Base-by-base conservation (phyloP, 2,888 invertebrate species). In the Erebia palarica region DNA sequence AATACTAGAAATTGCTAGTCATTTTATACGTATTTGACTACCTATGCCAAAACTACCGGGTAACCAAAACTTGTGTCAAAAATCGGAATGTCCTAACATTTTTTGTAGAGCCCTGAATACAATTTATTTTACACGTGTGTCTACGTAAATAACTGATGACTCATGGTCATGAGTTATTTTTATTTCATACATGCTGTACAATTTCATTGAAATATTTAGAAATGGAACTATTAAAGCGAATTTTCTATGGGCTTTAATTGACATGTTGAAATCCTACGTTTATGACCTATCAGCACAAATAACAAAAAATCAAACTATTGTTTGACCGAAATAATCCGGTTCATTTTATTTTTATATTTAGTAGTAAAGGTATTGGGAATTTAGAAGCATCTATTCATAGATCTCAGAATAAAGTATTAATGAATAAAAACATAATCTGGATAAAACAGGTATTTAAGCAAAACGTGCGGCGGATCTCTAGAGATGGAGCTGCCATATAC, bases 401-500 rank as follows among this genome's bases (percentile, higher is more conserved):
- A 61, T 44, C 44, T 60, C 60, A 44, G 8, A 44, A 16, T 61
- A 16, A 61, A 44, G 44, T 16, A 44, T 5, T 0, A 3, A 51
- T 42, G 14, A 27, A 61, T 44, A 61, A 61, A 44, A 61, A 61
- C 44, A 42, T 47, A 47, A 61, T 61, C n/a, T 44, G 60, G n/a
- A 60, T 44, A 61, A 44, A 59, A 60, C 16, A 42, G 42, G 60
- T 44, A n/a, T 18, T 5, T 18, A 44, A 8, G 10, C 59, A 16
- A 42, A 59, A 14, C 60, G 61, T 44, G 44, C 36, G n/a, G 36
- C 36, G 9, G 3, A n/a, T 42, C 36, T 2, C 4, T 18, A 13
- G 11, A 16, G 16, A 18, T 5, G 18, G 61, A 61, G 44, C 5
- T 11, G 44, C 18, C 44, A 16, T 16, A 13, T 7, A 11, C 4